Base-by-base conservation (phyloP, 2,113 vertebrate genomes). In the Poeciliopsis retropinna region DNA sequence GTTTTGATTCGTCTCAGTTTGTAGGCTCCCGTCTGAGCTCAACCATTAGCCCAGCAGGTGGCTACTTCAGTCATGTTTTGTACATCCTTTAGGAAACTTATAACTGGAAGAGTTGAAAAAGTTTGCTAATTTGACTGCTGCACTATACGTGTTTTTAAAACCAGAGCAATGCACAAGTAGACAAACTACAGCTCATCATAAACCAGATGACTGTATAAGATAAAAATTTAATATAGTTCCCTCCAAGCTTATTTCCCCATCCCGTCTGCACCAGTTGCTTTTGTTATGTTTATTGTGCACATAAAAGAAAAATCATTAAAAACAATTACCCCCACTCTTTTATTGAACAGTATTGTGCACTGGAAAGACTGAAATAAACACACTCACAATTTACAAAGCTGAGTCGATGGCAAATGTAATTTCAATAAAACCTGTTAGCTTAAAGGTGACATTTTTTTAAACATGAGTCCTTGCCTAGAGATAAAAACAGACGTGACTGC, bases 21-120 rank as follows among this genome's bases (percentile, higher is more conserved):
- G 61, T 77, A 77, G 79, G 62, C 69, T 13, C 60, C 76, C 75
- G 67, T 63, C 73, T 71, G 80, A 85, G 71, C n/a, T 67, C 60
- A 83, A 81, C 51, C 75, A 80, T 71, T 34, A 17, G 60, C 80
- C 57, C 84, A 82, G 82, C 82, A 67, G 77, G 79, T 39, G 13
- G 41, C 60, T 75, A 74, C 84, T 84, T 84, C 66, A 62, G 28
- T 82, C 64, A 67, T 61, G 76, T 75, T 82, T 84, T 87, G 34
- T 47, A 2, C 5, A 19, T 47, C 5, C 5, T 17, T 47, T 47
- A 11, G 25, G 10, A 57, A 57, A 22, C 25, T 10, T 57, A n/a
- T 11, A 57, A 57, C 51, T n/a, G 22, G 8, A 57, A 57, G 9
- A n/a, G 22, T n/a, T 57, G 11, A n/a, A 25, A 57, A 57, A 57